Base-by-base conservation (phyloP, 1,140 invertebrate genomes). In the Drosophila kikkawai region DNA sequence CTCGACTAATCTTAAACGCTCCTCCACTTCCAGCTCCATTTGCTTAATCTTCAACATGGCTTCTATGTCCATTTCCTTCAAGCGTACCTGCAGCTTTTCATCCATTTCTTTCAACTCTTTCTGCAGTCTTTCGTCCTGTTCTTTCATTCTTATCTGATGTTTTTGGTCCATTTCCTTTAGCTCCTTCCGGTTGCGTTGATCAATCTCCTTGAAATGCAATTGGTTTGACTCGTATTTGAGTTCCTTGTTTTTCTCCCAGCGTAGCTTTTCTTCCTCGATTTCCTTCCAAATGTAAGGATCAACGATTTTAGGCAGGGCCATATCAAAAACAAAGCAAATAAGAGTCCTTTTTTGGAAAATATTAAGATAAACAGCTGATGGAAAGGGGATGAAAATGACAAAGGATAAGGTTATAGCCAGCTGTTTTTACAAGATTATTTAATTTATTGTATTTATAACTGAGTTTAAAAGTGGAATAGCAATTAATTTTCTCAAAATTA, bases 21-120 rank as follows among this genome's bases (percentile, higher is more conserved):
- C 56, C 19, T 59, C 42, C 9, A 11, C 55, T 12, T 65, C 63
- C 29, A 65, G 37, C 51, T 65, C 63, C 51, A 58, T 42, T 44
- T 59, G 37, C 29, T 65, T 65, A 0, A 65, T 9, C 7, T 66
- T 59, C 1, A 66, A 7, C 12, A 42, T 19, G n/a, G 39, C 53
- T 26, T 50, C 32, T 9, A 66, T 36, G 7, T 66, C 53, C 39
- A 58, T 45, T 66, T 59, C 19, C 11, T 59, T 66, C 0, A 66
- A 13, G 7, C 53, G 53, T 11, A 29, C n/a, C 7, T 59, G 37
- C 9, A 44, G 19, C 11, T 37, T n/a, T 53, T 61, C 19, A 9
- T 61, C 59, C 59, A 50, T 61, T 17, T n/a, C 45, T 6, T 0
- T 48, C 32, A 60, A 22, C 7, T 36, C 42, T n/a, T 60, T 34